Conservation (phyloP, 1,140 invertebrate genomes). For the Pseudachorutes palmiensis region DNA sequence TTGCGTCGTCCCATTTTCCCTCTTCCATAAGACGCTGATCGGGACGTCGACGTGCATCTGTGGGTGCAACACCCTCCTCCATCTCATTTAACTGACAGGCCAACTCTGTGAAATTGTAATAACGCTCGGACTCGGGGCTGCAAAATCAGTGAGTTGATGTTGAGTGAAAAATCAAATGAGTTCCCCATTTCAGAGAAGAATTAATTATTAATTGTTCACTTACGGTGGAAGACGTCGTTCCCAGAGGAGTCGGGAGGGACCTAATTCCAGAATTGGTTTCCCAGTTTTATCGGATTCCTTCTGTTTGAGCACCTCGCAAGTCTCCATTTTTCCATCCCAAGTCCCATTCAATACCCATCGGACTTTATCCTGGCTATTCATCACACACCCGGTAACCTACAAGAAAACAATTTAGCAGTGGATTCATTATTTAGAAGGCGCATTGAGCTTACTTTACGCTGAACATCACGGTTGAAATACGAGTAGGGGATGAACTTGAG, state of each 20-base stretch:
- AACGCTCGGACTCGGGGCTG: slow-evolving; percentile 63
- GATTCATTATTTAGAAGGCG: too few species aligned
- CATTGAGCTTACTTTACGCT: slow-evolving; percentile 68
- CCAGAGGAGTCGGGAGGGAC: slow-evolving; percentile 75
- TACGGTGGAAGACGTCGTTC: slow-evolving; percentile 64
- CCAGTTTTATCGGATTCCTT: slow-evolving; percentile 54
- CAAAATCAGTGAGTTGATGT: slow-evolving; percentile 30
- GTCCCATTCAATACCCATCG: slow-evolving; percentile 81
- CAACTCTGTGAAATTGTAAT: slow-evolving; percentile 89
- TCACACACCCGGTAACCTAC: slow-evolving; percentile 62
- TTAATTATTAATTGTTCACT: slow-evolving; percentile 42
- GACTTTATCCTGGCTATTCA: slow-evolving; percentile 52
- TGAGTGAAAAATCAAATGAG: too few species aligned
- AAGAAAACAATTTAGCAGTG: slow-evolving; percentile 1
- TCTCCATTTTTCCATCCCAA: slow-evolving; percentile 93
- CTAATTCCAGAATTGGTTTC: slow-evolving; percentile 86
- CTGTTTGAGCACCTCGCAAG: slow-evolving; percentile 74
- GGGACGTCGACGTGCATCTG: slow-evolving; percentile 84
- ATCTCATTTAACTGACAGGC: slow-evolving; percentile 93
- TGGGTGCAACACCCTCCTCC: slow-evolving; percentile 86
- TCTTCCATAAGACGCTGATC: slow-evolving; percentile 98
- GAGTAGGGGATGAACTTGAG: slow-evolving; percentile 95
- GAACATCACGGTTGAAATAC: slow-evolving; percentile 91
- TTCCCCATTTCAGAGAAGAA: neutral
- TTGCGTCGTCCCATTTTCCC: slow-evolving; percentile 92